Evolutionary conservation across 1,140 invertebrate genomes (phyloP).

Genomic region (Neodiprion pinetum): DNA sequence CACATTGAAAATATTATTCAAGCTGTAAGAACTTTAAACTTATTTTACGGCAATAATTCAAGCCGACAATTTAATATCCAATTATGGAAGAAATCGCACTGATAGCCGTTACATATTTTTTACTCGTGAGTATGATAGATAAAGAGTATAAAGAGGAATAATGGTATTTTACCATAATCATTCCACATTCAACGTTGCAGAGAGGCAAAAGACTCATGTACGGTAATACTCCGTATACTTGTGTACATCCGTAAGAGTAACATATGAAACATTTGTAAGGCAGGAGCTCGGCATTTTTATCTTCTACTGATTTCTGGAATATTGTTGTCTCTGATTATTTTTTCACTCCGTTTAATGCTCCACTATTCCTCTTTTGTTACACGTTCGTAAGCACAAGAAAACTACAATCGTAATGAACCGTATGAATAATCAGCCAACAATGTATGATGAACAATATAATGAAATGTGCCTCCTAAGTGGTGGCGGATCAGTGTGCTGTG

Average conservation of each 20-base stretch:
- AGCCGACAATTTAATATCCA: background rate
- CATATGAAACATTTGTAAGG: too few species aligned
- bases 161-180: background rate
- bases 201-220: too few species aligned
- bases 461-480: slow-evolving; percentile 56
- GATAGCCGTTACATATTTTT: background rate
- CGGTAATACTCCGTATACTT: too few species aligned
- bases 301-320: too few species aligned
- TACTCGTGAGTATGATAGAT: background rate
- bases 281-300: too few species aligned
- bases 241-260: too few species aligned
- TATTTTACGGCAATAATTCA: background rate
- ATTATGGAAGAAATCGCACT: background rate
- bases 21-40: background rate
- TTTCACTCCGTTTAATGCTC: background rate
- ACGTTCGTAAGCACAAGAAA: background rate
- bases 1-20: too few species aligned
- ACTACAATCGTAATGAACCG: background rate
- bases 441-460: slow-evolving; percentile 59
- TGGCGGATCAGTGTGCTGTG: slow-evolving; percentile 61
- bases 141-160: background rate
- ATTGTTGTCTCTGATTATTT: too few species aligned
- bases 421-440: slow-evolving; percentile 44
- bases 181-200: too few species aligned
- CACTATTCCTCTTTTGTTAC: background rate